These are phyloP conservation scores for Anoplopoma fimbria DNA, from an alignment of 2,113 vertebrate species.

Conservation along the genomic window DNA sequence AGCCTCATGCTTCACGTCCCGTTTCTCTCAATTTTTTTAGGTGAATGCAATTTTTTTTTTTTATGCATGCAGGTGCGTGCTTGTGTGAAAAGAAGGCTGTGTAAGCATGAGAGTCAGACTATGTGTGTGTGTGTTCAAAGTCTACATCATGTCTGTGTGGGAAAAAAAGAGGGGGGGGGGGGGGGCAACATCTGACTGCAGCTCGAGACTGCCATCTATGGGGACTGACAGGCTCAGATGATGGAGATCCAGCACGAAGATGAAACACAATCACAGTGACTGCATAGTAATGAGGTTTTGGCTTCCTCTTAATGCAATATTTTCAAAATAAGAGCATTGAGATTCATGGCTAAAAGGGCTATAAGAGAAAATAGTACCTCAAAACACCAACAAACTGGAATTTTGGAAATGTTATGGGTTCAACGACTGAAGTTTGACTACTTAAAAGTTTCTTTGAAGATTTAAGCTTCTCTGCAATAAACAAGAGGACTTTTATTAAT, in stretches of 20 bases:
- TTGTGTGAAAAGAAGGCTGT: conserved; percentile 39
- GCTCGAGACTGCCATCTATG: conserved; percentile 77
- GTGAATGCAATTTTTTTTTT: conserved; percentile 67
- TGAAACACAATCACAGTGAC: conserved; percentile 6
- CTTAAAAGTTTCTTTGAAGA: not conserved
- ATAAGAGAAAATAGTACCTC: not conserved
- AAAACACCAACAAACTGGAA: not conserved
- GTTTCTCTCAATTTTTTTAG: conserved; percentile 64
- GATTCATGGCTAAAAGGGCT: not conserved
- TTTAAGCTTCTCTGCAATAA: not conserved
- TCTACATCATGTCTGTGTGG: conserved; percentile 47
- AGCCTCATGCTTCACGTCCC: conserved; percentile 51
- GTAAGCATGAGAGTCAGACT: conserved; percentile 41
- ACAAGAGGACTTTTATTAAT: too few relatives aligned
- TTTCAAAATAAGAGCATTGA: not conserved
- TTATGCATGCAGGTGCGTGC: conserved; percentile 67
- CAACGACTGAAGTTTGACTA: not conserved
- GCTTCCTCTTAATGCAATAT: not conserved
- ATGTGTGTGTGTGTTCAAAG: conserved; percentile 32
- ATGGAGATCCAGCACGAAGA: conserved; percentile 31
- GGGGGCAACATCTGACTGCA: conserved; percentile 16
- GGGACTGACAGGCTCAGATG: conserved; percentile 51
- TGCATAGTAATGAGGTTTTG: not conserved
- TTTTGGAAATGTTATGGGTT: not conserved
- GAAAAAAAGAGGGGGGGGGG: not conserved